Base-by-base conservation (phyloP, 92 coral and sea anemone species). In the Plumapathes pennacea region DNA sequence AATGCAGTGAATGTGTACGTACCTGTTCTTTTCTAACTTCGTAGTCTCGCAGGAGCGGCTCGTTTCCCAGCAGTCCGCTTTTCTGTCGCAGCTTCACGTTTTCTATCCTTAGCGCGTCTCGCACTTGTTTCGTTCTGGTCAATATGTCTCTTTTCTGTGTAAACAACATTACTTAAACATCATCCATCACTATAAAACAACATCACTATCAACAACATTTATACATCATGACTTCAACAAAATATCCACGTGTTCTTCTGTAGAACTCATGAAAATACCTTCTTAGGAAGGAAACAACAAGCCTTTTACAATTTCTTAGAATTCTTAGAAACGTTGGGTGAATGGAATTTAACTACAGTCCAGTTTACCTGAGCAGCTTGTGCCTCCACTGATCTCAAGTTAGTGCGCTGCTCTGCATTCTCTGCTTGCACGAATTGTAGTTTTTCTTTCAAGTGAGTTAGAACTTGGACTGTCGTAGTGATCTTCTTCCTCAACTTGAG, bases 21-120 rank as follows among this genome's bases (percentile, higher is more conserved):
- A 92, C 98, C 98, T 92, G 96, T 10, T 92, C 98, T 53, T 84
- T 92, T 38, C 98, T 81, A 22, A 83, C 61, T 60, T 92, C 98
- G 49, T 88, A 92, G 47, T 92, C 98, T 49, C 94, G 64, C 25
- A 92, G 71, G 5, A 92, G 54, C 19, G 98, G 96, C 46, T 92
- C 98, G 57, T 92, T 92, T 39, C 98, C 98, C 37, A 92, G 83
- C 19, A 92, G 86, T 11, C 98, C 98, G 36, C 98, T 88, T 63
- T 88, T 92, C 58, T 92, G 98, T 45, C 98, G 88, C 24, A 92
- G 87, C 57, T 92, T 92, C 37, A 92, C 98, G 66, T 92, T 92
- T 46, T 92, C 98, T 63, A 92, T 92, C 54, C 98, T 69, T 60
- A 92, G 71, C n/a, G 98, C 98, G 41, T 92, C 98, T 10, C 98